A percentile compares a stretch with the other conserved stretches of the same genome.
These are phyloP conservation scores for Pempheris klunzingeri DNA, from an alignment of 2,797 vertebrate genomes.

Conservation along the genomic window DNA sequence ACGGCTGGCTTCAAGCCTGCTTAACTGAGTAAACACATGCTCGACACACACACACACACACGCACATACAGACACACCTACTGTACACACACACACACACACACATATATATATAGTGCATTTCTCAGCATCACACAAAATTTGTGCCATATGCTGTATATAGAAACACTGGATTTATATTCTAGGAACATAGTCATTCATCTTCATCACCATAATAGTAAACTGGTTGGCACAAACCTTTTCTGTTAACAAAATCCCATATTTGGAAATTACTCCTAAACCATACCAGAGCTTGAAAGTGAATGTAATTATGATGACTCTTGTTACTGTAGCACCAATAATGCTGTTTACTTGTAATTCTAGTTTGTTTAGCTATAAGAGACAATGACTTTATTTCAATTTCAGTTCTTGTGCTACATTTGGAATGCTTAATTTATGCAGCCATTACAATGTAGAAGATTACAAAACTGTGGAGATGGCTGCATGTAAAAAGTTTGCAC, in stretches of 20 bases:
- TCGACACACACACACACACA: neutral
- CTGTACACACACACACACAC: conserved; percentile 15
- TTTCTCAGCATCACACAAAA: neutral
- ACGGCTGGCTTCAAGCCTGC: conserved; percentile 55
- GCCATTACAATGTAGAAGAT: neutral
- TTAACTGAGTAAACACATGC: conserved; percentile 54
- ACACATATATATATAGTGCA: neutral
- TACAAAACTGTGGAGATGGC: too few relatives aligned
- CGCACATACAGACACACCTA: conserved; percentile 9
- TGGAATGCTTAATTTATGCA: neutral
- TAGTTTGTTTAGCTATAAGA: neutral
- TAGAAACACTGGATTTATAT: conserved; percentile 28
- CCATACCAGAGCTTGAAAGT: conserved; percentile 5
- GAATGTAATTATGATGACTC: neutral
- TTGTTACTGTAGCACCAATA: neutral
- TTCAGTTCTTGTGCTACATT: neutral
- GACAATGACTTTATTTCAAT: neutral
- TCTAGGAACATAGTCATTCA: conserved; percentile 13
- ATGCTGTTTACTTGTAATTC: neutral
- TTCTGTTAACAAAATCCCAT: neutral
- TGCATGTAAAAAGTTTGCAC: too few relatives aligned
- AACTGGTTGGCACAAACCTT: conserved; percentile 6
- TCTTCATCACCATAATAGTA: conserved; percentile 14
- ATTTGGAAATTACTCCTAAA: conserved; percentile 19
- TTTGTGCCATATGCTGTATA: conserved; percentile 14